Conservation (phyloP, 2,888 invertebrate genomes). For the Lepidonotus clava region DNA sequence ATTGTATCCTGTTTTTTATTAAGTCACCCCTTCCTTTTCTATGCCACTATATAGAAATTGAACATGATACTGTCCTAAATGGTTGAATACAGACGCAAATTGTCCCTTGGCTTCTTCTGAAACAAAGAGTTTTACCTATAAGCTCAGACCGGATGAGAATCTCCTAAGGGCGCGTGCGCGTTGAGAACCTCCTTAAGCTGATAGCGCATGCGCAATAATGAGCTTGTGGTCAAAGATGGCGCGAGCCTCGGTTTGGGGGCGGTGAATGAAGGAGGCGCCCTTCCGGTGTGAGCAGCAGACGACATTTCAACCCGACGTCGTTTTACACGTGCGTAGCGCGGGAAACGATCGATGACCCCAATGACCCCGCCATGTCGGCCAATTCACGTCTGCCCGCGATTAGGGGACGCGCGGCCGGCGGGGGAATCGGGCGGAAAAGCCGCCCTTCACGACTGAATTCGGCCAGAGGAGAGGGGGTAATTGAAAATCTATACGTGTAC, state of each 20-base stretch:
- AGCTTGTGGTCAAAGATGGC: constrained; percentile 44
- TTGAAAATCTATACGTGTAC: constrained; percentile 54
- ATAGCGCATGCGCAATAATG: constrained; percentile 44
- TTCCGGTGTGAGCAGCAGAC: constrained; percentile 38
- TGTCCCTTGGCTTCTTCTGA: too few relatives aligned
- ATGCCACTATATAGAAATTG: too few relatives aligned
- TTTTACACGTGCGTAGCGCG: constrained; percentile 34
- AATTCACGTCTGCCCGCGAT: constrained; percentile 32
- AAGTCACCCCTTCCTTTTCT: too few relatives aligned
- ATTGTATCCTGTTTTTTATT: too few relatives aligned
- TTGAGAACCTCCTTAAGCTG: background rate
- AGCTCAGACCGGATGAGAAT: background rate
- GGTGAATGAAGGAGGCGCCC: constrained; percentile 19
- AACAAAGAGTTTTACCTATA: background rate
- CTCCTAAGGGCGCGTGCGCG: background rate
- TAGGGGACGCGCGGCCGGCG: background rate
- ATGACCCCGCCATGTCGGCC: constrained; percentile 43
- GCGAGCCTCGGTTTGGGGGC: background rate
- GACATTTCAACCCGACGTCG: too few relatives aligned
- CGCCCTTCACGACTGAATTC: constrained; percentile 48
- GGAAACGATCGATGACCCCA: constrained; percentile 42
- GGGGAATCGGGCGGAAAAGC: constrained; percentile 25
- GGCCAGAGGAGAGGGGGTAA: constrained; percentile 38
- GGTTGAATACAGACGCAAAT: too few relatives aligned
- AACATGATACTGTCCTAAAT: too few relatives aligned